Percentiles rank a stretch among this genome's conserved stretches.
phyloP scores from a whole-genome alignment of 2,888 invertebrate genomes.

The Entomobrya proxima region DNA sequence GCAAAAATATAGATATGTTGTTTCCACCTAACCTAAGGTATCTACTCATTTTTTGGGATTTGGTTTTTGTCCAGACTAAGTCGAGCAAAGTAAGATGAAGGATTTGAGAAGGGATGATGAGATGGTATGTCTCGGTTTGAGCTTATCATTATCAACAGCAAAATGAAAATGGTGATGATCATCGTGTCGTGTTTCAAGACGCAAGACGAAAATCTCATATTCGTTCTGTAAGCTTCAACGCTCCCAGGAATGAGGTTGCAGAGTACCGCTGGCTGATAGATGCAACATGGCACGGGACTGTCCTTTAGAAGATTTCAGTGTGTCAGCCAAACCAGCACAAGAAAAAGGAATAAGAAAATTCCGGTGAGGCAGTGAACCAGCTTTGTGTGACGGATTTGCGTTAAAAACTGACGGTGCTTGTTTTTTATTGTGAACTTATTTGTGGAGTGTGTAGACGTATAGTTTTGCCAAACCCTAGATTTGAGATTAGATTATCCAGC shows the following conservation, averaged over 20 bases:
- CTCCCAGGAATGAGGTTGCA: not conserved
- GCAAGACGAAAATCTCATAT: conserved; percentile 10
- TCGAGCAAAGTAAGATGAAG: not conserved
- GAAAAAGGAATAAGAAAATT: conserved; percentile 25
- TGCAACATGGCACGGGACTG: not conserved
- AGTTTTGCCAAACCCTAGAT: not conserved
- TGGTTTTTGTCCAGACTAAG: not conserved
- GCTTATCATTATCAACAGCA: conserved; percentile 26
- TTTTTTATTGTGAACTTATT: not conserved
- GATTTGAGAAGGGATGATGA: not conserved
- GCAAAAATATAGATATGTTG: not conserved
- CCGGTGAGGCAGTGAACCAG: conserved; percentile 5
- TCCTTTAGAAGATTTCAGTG: conserved; percentile 10
- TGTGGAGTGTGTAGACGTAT: not conserved
- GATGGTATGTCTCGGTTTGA: not conserved
- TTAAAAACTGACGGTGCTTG: not conserved
- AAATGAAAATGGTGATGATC: conserved; percentile 1
- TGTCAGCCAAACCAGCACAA: no score
- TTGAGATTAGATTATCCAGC: not conserved
- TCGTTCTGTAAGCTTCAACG: not conserved
- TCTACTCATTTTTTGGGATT: not conserved
- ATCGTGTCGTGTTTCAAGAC: not conserved
- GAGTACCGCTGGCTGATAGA: not conserved
- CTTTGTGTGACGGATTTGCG: not conserved
- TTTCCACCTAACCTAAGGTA: no score